phyloP scores from a whole-genome alignment of 2,113 vertebrate species.

The Nothoprocta perdicaria region DNA sequence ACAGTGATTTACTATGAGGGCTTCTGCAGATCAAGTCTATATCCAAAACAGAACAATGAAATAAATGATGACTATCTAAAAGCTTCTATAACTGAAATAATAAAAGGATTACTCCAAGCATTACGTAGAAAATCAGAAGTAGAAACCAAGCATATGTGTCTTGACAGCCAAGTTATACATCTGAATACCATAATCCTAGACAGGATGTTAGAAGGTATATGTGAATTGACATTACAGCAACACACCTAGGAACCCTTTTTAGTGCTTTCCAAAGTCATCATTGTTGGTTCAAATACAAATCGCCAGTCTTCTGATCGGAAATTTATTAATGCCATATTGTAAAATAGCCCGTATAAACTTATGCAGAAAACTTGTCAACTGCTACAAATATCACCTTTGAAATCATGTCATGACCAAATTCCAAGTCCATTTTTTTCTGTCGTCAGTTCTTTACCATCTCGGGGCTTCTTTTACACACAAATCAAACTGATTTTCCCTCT shows the following conservation, averaged over 20 bases:
- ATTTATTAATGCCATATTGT: background rate
- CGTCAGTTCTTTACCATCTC: background rate
- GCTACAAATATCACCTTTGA: background rate
- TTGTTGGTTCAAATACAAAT: background rate
- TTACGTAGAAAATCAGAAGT: background rate
- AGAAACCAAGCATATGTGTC: background rate
- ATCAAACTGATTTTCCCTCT: conserved; percentile 33
- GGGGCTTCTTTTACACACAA: background rate
- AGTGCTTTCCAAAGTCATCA: background rate
- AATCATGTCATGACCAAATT: background rate
- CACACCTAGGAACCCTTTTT: background rate
- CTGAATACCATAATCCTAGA: background rate
- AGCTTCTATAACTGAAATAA: background rate
- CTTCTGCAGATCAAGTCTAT: background rate
- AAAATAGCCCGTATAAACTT: background rate
- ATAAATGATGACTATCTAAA: background rate
- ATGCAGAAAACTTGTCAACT: background rate
- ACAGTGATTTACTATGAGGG: background rate
- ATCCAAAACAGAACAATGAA: background rate
- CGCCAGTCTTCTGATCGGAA: background rate
- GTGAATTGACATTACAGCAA: background rate
- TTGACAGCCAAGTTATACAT: background rate
- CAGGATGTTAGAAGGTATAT: background rate
- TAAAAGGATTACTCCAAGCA: background rate
- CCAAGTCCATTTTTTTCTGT: conserved; percentile 14